Evolutionary conservation across 2,888 invertebrate species (phyloP).

Genomic region (Tinea trinotella): DNA sequence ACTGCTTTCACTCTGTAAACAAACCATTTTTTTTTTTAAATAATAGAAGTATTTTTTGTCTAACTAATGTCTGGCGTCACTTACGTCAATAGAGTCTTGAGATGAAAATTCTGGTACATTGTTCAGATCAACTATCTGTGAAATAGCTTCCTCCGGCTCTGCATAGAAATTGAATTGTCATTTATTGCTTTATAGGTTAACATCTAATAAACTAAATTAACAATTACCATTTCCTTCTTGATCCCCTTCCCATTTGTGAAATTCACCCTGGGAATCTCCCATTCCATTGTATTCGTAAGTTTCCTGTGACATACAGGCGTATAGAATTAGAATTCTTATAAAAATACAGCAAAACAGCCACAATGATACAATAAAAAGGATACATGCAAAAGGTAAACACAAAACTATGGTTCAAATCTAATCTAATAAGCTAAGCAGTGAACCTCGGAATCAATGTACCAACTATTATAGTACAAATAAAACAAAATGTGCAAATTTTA

Average conservation of each 20-base stretch:
- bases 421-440: conserved; percentile 5
- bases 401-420: conserved; percentile 3
- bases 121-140: too few species aligned
- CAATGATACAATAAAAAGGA: conserved; percentile 1
- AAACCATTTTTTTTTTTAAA: neutral
- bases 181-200: too few species aligned
- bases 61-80: too few species aligned
- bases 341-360: neutral
- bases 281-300: conserved; percentile 30
- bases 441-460: conserved; percentile 8
- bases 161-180: too few species aligned
- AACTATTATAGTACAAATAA: neutral
- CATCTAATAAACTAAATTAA: too few species aligned
- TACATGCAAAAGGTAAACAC: neutral
- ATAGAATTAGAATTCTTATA: too few species aligned
- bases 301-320: conserved; percentile 6
- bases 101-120: too few species aligned
- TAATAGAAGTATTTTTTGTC: too few species aligned
- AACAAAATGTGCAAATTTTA: conserved; percentile 1
- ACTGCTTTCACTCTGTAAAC: conserved; percentile 32
- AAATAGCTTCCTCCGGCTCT: too few species aligned
- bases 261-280: conserved; percentile 32
- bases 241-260: conserved; percentile 36
- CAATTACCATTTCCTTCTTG: conserved; percentile 28
- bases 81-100: too few species aligned